These are phyloP conservation scores for Lophura nycthemera DNA, from an alignment of 2,113 vertebrate species.

Conservation along the genomic window DNA sequence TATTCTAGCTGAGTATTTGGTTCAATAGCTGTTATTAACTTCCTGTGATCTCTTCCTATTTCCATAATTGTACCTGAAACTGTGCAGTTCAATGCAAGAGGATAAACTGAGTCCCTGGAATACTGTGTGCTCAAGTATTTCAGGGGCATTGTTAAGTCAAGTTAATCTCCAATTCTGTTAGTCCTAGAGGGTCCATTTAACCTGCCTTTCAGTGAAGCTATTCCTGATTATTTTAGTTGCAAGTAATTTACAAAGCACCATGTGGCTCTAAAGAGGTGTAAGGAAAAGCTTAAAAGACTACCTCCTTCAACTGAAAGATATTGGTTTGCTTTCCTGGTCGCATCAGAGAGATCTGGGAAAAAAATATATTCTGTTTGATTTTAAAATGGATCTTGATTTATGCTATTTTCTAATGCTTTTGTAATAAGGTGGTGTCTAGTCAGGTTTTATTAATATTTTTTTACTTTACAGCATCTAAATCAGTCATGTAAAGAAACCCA, in stretches of 20 bases:
- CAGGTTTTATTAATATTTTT: background rate
- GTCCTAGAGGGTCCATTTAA: background rate
- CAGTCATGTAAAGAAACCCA: background rate
- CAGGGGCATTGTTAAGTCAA: background rate
- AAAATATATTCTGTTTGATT: background rate
- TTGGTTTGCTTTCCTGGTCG: background rate
- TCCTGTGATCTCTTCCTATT: background rate
- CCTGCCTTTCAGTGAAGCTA: background rate
- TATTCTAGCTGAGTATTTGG: background rate
- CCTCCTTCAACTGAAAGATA: background rate
- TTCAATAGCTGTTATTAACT: background rate
- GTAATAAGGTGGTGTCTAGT: background rate
- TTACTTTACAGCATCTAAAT: background rate
- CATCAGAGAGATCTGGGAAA: background rate
- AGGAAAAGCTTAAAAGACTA: background rate
- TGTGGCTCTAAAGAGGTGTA: background rate
- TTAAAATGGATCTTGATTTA: background rate
- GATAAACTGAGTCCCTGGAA: background rate
- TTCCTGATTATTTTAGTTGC: background rate
- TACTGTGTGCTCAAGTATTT: background rate
- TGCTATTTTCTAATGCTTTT: background rate
- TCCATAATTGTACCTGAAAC: background rate
- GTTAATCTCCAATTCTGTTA: background rate
- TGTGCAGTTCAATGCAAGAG: background rate
- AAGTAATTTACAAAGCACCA: background rate